A percentile compares a stretch with the other conserved stretches of the same genome.
Conservation (phyloP, 2,888 invertebrate species). For the Leptopilina syphax region DNA sequence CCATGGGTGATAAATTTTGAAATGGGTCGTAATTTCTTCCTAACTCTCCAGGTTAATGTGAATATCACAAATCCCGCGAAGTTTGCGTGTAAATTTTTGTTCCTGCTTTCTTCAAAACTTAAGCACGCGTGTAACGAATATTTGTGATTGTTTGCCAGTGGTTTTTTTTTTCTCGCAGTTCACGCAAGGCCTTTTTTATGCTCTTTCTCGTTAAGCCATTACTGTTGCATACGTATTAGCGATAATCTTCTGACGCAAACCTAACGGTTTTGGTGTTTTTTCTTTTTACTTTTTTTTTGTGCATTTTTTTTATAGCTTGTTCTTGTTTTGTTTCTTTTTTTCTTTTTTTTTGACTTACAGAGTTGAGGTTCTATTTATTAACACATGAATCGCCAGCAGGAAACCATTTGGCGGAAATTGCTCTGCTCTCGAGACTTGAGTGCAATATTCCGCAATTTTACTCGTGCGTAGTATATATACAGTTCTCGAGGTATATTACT, state of each 20-base stretch:
- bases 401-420: conserved; percentile 38
- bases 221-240: conserved; percentile 30
- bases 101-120: background rate
- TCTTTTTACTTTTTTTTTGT: background rate
- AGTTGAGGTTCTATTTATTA: conserved; percentile 39
- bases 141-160: conserved; percentile 24
- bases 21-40: conserved; percentile 1
- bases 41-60: background rate
- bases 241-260: conserved; percentile 32
- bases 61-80: background rate
- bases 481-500: background rate
- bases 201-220: conserved; percentile 35
- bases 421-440: conserved; percentile 4
- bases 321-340: conserved; percentile 24
- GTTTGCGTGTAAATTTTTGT: conserved; percentile 15
- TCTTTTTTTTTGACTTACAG: conserved; percentile 12
- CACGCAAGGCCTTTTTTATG: conserved; percentile 20
- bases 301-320: background rate
- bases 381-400: conserved; percentile 26
- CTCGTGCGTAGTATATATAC: background rate
- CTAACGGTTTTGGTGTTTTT: conserved; percentile 19
- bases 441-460: conserved; percentile 14
- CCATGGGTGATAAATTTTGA: background rate
- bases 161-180: background rate
- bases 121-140: background rate